Evolutionary conservation across 2,888 invertebrate species (phyloP).

Genomic region (Xestia rhomboidea): DNA sequence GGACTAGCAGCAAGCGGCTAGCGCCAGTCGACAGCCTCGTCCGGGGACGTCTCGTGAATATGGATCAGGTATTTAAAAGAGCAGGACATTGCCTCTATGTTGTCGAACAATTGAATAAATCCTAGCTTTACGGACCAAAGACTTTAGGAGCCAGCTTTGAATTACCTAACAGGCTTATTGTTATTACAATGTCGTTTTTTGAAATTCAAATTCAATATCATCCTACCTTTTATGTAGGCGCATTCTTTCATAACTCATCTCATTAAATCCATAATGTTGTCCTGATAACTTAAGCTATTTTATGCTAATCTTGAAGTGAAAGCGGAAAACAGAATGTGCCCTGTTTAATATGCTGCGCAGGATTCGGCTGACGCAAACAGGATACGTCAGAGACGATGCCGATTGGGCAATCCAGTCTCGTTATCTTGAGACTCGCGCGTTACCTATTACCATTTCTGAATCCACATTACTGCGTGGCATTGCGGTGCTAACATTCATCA

Average conservation of each 20-base stretch:
- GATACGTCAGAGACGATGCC: conserved; percentile 38
- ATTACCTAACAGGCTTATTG: conserved; percentile 50
- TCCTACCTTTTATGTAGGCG: conserved; percentile 39
- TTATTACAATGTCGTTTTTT: conserved; percentile 50
- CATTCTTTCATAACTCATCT: conserved; percentile 49
- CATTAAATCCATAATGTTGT: conserved; percentile 46
- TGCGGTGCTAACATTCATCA: conserved; percentile 31
- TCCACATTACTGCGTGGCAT: conserved; percentile 19
- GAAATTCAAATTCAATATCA: conserved; percentile 50
- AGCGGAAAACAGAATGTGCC: conserved; percentile 44
- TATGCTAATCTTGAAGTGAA: conserved; percentile 46
- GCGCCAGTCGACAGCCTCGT: conserved; percentile 59
- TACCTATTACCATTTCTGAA: conserved; percentile 37
- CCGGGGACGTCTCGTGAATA: conserved; percentile 71
- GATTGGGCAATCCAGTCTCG: conserved; percentile 41
- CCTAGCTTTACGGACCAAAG: conserved; percentile 32
- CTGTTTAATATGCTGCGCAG: conserved; percentile 63
- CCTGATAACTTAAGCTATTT: conserved; percentile 50
- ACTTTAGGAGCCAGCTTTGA: conserved; percentile 50
- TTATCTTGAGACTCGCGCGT: conserved; percentile 44
- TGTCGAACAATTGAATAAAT: conserved; percentile 68
- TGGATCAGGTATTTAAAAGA: conserved; percentile 71
- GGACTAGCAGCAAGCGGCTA: conserved; percentile 1
- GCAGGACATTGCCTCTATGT: conserved; percentile 59
- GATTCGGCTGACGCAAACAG: conserved; percentile 51